phyloP scores from a whole-genome alignment of 2,888 invertebrate genomes.

The Aphrophora alni region DNA sequence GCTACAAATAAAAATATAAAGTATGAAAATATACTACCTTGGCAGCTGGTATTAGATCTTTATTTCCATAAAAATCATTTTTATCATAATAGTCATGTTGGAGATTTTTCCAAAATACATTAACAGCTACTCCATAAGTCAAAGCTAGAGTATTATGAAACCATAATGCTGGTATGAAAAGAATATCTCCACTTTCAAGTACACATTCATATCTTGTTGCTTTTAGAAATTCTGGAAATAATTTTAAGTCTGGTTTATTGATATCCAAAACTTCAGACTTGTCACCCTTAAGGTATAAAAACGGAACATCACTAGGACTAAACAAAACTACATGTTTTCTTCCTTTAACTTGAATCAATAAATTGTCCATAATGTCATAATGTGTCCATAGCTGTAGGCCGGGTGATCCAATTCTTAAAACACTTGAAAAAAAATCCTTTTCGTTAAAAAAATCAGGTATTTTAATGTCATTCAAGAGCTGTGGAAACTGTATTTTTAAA shows the following conservation, averaged over 20 bases:
- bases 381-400: conserved; percentile 63
- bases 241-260: conserved; percentile 58
- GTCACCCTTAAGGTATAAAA: conserved; percentile 62
- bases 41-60: conserved; percentile 59
- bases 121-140: conserved; percentile 61
- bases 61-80: conserved; percentile 64
- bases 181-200: conserved; percentile 60
- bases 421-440: conserved; percentile 61
- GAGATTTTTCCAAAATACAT: conserved; percentile 63
- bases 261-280: conserved; percentile 62
- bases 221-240: conserved; percentile 58
- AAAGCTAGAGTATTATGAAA: conserved; percentile 62
- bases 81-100: conserved; percentile 58
- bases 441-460: conserved; percentile 58
- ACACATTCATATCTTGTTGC: conserved; percentile 57
- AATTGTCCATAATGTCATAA: conserved; percentile 65
- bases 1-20: too few relatives aligned
- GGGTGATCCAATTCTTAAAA: conserved; percentile 61
- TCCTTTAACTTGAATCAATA: conserved; percentile 59
- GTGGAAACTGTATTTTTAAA: conserved; percentile 59
- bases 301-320: conserved; percentile 59
- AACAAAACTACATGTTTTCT: conserved; percentile 60
- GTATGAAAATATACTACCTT: conserved; percentile 52
- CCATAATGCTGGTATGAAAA: conserved; percentile 66
- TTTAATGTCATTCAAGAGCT: conserved; percentile 57